Base-by-base conservation (phyloP, 2,113 vertebrate genomes). In the Muntiacus muntjak region DNA sequence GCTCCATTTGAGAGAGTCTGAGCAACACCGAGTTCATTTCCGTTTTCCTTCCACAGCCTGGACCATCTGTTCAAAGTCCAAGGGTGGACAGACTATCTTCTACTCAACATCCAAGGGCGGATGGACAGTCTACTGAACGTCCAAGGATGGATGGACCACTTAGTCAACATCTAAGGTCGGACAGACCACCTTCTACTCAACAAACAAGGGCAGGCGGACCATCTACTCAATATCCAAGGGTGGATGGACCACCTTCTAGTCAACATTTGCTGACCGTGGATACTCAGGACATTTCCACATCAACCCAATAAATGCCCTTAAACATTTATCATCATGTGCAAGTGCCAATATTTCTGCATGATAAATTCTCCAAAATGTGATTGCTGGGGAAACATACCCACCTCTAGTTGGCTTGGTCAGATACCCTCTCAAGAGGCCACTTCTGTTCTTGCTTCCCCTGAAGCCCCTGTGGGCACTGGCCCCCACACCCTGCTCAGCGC, bases 321-420 rank as follows among this genome's bases (percentile, higher is more conserved):
- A 17, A 13, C 5, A 0, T 43, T 4, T 6, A 1, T 3, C 25
- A 9, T 8, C 17, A 2, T 8, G 6, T 11, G 26, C 6, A 1
- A 40, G 52, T 7, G n/a, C 6, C 17, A 25, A 1, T 5, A 6
- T 43, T 11, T 16, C 50, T 1, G 2, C 7, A 1, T 7, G 25
- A 33, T 15, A 25, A 17, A 10, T 14, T 33, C 5, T 19, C 54
- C 23, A 11, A 17, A 3, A 3, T 1, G 7, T 5, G 43, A 25
- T 8, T 3, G 62, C 28, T 23, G 43, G 21, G 19, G 19, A 74
- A 74, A 2, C 15, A 43, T 1, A 2, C 2, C 40, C 43, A 16
- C 26, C 33, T 33, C 23, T 33, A 71, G 74, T n/a, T 19, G 23
- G 23, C 0, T 9, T 52, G 21, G 19, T 26, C 45, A 7, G 81